A percentile compares a stretch with the other conserved stretches of the same genome.
Conservation (phyloP, 2,113 vertebrate genomes). For the Seriola quinqueradiata region DNA sequence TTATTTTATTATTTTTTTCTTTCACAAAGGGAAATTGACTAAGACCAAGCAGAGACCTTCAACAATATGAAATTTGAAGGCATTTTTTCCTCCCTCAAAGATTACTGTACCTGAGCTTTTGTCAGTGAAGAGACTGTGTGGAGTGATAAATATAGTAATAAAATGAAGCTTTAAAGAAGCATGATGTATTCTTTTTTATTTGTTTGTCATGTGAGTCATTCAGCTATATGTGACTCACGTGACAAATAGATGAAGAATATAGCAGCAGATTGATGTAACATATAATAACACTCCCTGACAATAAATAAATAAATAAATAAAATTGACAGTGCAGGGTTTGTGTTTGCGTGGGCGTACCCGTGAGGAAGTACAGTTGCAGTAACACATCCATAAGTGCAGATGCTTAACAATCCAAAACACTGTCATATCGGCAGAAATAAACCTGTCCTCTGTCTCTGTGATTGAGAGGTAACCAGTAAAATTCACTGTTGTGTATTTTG, state of each 20-base stretch:
- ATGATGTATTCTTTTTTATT: too few species aligned
- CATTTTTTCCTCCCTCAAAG: neutral
- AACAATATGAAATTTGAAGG: neutral
- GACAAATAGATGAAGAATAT: neutral
- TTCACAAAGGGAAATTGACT: neutral
- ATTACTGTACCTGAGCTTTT: neutral
- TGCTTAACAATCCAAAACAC: neutral
- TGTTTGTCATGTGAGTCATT: neutral
- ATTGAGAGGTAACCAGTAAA: too few species aligned
- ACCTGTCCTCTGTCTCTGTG: neutral
- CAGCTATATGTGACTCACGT: neutral
- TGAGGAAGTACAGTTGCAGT: neutral
- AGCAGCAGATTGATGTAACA: neutral
- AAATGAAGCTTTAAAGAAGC: neutral
- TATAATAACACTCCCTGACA: neutral
- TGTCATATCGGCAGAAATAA: neutral
- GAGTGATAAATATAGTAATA: neutral
- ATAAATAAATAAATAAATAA: too few species aligned
- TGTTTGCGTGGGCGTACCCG: neutral
- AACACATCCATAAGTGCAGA: constrained; percentile 1
- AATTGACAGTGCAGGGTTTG: neutral
- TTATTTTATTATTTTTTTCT: neutral
- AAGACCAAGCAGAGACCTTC: neutral
- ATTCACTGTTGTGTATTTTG: too few species aligned
- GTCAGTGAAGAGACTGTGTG: too few species aligned